Base-by-base conservation (phyloP, 1,140 invertebrate genomes). In the Bombus affinis region DNA sequence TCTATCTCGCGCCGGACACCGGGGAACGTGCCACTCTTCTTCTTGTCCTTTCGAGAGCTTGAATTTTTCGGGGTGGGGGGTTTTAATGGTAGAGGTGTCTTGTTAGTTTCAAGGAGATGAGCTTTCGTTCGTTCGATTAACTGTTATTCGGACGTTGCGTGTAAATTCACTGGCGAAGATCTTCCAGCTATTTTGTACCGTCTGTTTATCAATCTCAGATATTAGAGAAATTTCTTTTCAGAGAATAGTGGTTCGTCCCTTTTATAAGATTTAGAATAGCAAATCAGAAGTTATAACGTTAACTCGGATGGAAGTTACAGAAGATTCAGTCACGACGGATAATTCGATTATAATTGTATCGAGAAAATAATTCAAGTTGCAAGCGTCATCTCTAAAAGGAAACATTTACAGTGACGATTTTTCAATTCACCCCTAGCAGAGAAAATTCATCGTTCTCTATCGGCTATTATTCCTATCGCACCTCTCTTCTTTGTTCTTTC, bases 11-110 rank as follows among this genome's bases (percentile, higher is more conserved):
- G 35, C 82, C 22, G 82, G 82, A 84, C 75, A 84, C 82, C 59
- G 47, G 10, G 18, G 35, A 44, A 65, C 82, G 47, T 47, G 57
- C 85, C 81, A 77, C 76, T 89, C 75, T 66, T 85, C 85, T 76
- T 85, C 85, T 62, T 80, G 74, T 89, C 84, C 87, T 88, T 85
- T 76, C 35, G 35, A 37, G 35, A 25, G 57, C 25, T 22, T 8
- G 74, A 59, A 22, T 59, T 72, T 62, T n/a, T 12, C 10, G 2
- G 59, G 28, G 59, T n/a, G 59, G 12, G 59, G 28, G 4, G 1
- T n/a, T 62, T 62, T 13, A 22, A 22, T 6, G 47, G 18, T n/a
- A n/a, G 59, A 62, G 59, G 28, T 62, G 59, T n/a, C 10, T 62
- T 28, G 59, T 28, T 12, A n/a, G 59, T 28, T n/a, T 62, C 59